phyloP scores from a whole-genome alignment of 2,888 invertebrate genomes.

The Amblyjoppa fuscipennis region DNA sequence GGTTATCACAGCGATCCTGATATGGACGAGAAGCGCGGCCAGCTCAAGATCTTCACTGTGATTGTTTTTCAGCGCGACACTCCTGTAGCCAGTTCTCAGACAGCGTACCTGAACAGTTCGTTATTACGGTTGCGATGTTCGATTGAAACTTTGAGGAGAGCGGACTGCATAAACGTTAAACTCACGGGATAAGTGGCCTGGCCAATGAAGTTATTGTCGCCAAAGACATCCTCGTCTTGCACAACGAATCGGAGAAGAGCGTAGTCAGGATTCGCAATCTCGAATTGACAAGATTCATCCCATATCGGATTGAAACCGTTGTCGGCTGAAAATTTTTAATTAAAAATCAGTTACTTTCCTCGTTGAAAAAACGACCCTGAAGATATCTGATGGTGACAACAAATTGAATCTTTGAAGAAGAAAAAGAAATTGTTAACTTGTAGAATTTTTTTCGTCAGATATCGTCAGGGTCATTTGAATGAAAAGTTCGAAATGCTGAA shows the following conservation, averaged over 20 bases:
- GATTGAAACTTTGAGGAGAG: neutral
- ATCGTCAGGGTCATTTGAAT: neutral
- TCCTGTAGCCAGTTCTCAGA: constrained; percentile 94
- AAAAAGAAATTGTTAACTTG: neutral
- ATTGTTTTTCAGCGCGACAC: constrained; percentile 95
- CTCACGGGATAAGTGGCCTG: constrained; percentile 96
- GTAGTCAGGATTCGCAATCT: constrained; percentile 92
- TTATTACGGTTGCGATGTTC: constrained; percentile 10
- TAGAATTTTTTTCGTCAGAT: too few relatives aligned
- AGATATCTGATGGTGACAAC: too few relatives aligned
- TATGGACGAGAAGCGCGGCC: constrained; percentile 94
- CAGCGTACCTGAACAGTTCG: constrained; percentile 88
- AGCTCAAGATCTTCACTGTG: constrained; percentile 97
- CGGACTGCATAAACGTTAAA: constrained; percentile 46
- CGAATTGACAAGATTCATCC: constrained; percentile 95
- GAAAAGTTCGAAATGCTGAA: neutral
- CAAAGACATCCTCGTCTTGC: constrained; percentile 98
- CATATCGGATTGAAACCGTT: constrained; percentile 98
- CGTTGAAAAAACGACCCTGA: too few relatives aligned
- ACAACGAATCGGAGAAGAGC: constrained; percentile 95
- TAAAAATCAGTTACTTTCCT: neutral
- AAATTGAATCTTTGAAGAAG: neutral
- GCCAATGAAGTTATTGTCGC: constrained; percentile 98
- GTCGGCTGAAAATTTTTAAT: constrained; percentile 88
- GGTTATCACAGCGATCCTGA: constrained; percentile 87